Conservation (phyloP, 2,797 vertebrate genomes). For the Alectoris magna region DNA sequence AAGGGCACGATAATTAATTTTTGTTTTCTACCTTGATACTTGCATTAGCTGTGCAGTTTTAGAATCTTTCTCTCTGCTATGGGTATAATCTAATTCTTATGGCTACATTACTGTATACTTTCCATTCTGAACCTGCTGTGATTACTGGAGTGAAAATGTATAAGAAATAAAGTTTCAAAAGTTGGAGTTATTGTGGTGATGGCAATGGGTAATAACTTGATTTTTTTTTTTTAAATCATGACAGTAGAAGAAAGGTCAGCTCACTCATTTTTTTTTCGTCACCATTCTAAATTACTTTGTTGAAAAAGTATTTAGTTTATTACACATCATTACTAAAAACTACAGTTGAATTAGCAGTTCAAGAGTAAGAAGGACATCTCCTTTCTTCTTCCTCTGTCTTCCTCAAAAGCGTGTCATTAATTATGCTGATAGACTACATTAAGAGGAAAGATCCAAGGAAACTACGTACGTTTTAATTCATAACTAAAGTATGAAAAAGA, state of each 20-base stretch:
- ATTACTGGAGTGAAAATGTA: background rate
- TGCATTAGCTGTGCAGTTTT: background rate
- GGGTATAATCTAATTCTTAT: background rate
- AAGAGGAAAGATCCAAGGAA: background rate
- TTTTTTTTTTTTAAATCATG: slow-evolving; percentile 12
- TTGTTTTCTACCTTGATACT: background rate
- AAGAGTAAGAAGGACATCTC: background rate
- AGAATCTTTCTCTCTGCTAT: background rate
- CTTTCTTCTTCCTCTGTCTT: background rate
- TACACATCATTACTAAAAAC: background rate
- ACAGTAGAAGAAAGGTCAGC: background rate
- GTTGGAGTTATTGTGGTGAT: background rate
- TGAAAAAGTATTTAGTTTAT: slow-evolving; percentile 1
- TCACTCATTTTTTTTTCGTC: background rate
- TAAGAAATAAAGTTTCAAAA: background rate
- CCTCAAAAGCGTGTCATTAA: background rate
- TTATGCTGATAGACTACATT: background rate
- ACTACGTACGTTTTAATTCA: background rate
- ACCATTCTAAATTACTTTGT: background rate
- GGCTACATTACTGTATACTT: background rate
- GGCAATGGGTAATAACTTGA: background rate
- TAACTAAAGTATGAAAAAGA: background rate
- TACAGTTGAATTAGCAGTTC: background rate
- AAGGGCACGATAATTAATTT: no score
- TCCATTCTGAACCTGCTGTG: background rate